Evolutionary conservation across 2,113 vertebrate genomes (phyloP).

Genomic region (Manacus vitellinus): DNA sequence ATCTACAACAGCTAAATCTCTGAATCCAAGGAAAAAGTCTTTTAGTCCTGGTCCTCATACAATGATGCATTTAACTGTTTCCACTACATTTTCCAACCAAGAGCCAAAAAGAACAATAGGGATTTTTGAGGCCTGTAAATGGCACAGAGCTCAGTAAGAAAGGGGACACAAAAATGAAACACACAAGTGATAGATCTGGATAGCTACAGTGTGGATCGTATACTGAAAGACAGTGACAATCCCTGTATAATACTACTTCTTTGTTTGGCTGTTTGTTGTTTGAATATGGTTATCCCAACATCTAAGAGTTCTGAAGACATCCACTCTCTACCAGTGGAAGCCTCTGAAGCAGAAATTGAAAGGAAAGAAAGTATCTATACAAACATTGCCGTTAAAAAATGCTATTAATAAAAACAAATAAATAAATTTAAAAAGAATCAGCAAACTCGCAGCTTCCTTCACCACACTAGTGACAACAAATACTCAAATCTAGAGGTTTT

Average conservation of each 20-base stretch:
- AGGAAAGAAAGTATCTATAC: neutral
- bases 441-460: neutral
- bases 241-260: neutral
- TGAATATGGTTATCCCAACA: neutral
- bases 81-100: neutral
- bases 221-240: neutral
- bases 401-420: neutral
- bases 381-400: neutral
- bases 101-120: neutral
- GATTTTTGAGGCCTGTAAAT: neutral
- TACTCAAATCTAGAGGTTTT: neutral
- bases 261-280: neutral
- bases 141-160: neutral
- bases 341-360: neutral
- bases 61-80: neutral
- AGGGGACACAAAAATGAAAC: neutral
- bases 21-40: neutral
- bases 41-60: neutral
- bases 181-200: neutral
- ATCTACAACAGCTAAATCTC: neutral
- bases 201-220: fast-evolving
- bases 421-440: neutral
- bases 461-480: neutral
- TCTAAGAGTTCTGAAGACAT: neutral
- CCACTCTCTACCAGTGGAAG: neutral